phyloP scores from a whole-genome alignment of 2,113 vertebrate genomes.

The Pseudopodoces humilis region DNA sequence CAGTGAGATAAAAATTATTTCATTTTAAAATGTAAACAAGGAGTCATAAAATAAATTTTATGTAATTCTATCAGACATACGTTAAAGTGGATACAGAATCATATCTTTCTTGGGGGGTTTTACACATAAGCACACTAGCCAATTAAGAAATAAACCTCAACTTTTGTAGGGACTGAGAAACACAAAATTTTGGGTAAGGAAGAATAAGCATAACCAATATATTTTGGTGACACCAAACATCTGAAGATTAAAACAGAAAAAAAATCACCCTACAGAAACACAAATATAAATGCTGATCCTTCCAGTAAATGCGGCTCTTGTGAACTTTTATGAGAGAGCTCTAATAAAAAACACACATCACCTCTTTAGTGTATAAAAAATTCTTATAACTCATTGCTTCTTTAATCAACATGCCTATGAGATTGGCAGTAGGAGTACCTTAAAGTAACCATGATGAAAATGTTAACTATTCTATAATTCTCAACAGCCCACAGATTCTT shows the following conservation, averaged over 20 bases:
- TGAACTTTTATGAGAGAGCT: neutral
- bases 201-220: neutral
- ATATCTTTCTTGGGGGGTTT: rapidly evolving
- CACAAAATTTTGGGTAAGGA: neutral
- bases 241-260: neutral
- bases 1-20: neutral
- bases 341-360: rapidly evolving
- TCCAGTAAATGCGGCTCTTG: neutral
- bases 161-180: neutral
- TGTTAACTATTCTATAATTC: neutral
- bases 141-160: neutral
- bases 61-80: neutral
- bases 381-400: neutral
- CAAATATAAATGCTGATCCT: neutral
- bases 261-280: neutral
- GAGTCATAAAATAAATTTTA: neutral
- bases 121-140: neutral
- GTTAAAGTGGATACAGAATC: neutral
- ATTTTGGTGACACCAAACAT: neutral
- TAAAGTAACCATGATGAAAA: neutral
- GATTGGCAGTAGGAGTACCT: neutral
- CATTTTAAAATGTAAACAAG: neutral
- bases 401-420: neutral
- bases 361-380: neutral
- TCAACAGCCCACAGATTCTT: neutral